These are phyloP conservation scores for Umimayanthus chanpuru DNA, from an alignment of 92 coral and sea anemone genomes.

Conservation along the genomic window DNA sequence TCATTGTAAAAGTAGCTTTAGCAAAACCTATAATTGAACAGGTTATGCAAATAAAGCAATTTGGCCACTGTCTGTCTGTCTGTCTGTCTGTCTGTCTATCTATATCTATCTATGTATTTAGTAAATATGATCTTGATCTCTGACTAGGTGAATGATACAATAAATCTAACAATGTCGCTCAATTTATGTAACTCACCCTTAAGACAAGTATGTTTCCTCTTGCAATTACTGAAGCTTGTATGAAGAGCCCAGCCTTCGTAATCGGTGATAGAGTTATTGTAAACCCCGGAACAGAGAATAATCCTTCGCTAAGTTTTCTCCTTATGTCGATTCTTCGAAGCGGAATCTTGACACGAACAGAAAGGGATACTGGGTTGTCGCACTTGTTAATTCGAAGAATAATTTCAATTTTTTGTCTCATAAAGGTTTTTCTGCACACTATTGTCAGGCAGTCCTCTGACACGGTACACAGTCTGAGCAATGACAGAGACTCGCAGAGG, in stretches of 20 bases:
- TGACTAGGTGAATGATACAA: no score
- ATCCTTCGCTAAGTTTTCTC: not conserved
- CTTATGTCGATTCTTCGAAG: not conserved
- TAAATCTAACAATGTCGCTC: no score
- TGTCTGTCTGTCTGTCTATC: no score
- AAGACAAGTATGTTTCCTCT: not conserved
- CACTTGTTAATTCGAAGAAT: not conserved
- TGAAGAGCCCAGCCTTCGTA: not conserved
- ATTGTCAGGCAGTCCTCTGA: not conserved
- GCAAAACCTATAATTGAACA: no score
- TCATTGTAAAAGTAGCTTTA: no score
- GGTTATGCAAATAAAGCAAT: no score
- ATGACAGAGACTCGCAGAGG: not conserved
- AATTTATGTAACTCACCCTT: not conserved
- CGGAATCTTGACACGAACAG: not conserved
- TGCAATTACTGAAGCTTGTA: not conserved
- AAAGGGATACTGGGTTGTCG: not conserved
- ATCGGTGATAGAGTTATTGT: not conserved
- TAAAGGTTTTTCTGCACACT: not conserved
- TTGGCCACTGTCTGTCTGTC: no score
- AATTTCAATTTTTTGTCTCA: not conserved
- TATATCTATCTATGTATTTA: no score
- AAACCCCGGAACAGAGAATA: not conserved
- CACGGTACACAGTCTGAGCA: not conserved
- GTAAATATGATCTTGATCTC: no score